A percentile compares a stretch with the other conserved stretches of the same genome.
phyloP scores from a whole-genome alignment of 2,888 invertebrate genomes.

The Catocala sponsa region DNA sequence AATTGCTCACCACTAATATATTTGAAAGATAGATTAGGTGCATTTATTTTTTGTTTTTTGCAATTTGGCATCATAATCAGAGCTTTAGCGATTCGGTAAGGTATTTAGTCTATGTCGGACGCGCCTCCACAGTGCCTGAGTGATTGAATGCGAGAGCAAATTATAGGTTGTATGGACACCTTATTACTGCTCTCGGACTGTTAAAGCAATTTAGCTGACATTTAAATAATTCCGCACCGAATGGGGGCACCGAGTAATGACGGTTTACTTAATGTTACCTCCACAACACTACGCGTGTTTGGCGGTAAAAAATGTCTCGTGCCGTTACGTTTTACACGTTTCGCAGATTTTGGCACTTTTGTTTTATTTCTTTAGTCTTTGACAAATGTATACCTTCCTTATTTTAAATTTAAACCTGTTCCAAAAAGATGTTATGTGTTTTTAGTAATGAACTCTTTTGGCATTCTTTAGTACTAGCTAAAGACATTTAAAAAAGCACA shows the following conservation, averaged over 20 bases:
- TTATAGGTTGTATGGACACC: constrained; percentile 82
- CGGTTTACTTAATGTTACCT: constrained; percentile 72
- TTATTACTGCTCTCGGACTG: constrained; percentile 84
- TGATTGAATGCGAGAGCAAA: constrained; percentile 85
- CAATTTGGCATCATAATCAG: background rate
- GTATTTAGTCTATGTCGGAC: constrained; percentile 44
- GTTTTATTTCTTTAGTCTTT: constrained; percentile 7
- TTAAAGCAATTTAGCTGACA: constrained; percentile 87
- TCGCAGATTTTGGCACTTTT: constrained; percentile 1
- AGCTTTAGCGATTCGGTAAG: constrained; percentile 7
- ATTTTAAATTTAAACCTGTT: no score
- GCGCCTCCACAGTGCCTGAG: constrained; percentile 64
- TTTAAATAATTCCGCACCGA: constrained; percentile 84
- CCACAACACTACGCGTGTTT: constrained; percentile 52
- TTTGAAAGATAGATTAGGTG: no score
- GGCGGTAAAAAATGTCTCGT: constrained; percentile 55
- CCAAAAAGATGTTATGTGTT: no score
- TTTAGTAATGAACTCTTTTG: no score
- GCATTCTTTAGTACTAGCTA: no score
- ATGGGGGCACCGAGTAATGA: constrained; percentile 71
- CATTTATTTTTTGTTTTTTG: no score
- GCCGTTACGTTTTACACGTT: constrained; percentile 29
- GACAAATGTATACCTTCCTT: background rate
- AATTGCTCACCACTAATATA: no score
- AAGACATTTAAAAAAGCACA: no score